Base-by-base conservation (phyloP, 1,140 invertebrate species). In the Hyles euphorbiae region DNA sequence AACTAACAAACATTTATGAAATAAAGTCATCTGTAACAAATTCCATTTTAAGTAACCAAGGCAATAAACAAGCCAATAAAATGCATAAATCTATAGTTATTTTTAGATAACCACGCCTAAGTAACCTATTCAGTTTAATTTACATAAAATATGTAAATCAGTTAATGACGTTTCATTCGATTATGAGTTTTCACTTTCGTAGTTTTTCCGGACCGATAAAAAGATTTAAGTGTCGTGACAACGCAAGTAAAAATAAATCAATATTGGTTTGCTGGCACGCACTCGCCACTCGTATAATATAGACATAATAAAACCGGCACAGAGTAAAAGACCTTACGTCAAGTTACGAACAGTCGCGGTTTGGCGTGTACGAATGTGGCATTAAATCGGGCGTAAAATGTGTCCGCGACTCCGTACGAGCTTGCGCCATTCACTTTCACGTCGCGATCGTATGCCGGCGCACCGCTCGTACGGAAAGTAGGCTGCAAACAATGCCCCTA, bases 371-470 rank as follows among this genome's bases (percentile, higher is more conserved):
- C 72, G 60, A 74, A 74, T 68, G 65, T 63, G 53, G 55, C 67
- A 61, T 70, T 67, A 72, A 81, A 78, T 78, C 70, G 69, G 63
- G 70, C 75, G 76, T 81, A 72, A 83, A 82, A 72, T 68, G 68
- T 72, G 78, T 76, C 74, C 74, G 70, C 69, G 63, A 70, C 66
- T 62, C 60, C 70, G 60, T 63, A 68, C 70, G 70, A 59, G 66
- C 76, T 79, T 78, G 75, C 74, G 71, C 81, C 83, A 87, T 85
- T 87, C 84, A 85, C 82, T 85, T 87, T 85, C 82, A 81, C 82
- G 74, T 68, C 62, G 70, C 63, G 63, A 47, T 70, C 59, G 74
- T 68, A 61, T 67, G 72, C 72, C 60, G 58, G 44, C 44, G 11
- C 34, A 44, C 48, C 59, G 60, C 67, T 65, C 65, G 59, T 70